phyloP scores from a whole-genome alignment of 2,113 vertebrate genomes.

The Centrocercus urophasianus region DNA sequence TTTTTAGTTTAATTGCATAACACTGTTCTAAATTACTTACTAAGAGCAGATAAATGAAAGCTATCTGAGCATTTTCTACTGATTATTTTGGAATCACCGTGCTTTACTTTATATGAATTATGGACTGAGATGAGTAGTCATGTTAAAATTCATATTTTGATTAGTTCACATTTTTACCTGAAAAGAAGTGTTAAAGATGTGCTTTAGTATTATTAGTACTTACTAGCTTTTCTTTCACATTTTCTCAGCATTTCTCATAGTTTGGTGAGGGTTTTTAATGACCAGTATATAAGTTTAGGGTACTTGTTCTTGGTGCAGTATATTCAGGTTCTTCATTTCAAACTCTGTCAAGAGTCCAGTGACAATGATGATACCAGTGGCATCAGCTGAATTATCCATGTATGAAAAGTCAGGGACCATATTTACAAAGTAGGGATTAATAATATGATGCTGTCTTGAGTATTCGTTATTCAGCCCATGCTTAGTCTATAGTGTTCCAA shows the following conservation, averaged over 20 bases:
- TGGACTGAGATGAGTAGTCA: not conserved
- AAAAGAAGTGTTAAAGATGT: not conserved
- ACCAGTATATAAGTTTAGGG: not conserved
- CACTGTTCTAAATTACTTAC: not conserved
- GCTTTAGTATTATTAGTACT: not conserved
- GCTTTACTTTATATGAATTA: not conserved
- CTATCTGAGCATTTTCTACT: not conserved
- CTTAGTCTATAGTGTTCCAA: not conserved
- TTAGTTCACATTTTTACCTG: not conserved
- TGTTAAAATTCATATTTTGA: not conserved
- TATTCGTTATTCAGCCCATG: not conserved
- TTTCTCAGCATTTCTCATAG: not conserved
- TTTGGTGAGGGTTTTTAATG: not conserved
- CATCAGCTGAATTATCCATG: not conserved
- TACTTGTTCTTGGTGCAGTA: not conserved
- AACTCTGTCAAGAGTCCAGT: not conserved
- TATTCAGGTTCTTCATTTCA: rapidly evolving
- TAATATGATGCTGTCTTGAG: not conserved
- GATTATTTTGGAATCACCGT: not conserved
- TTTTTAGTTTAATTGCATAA: not conserved
- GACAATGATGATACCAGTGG: not conserved
- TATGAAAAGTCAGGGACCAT: not conserved
- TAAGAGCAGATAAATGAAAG: not conserved
- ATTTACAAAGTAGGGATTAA: not conserved
- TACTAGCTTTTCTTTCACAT: not conserved